Evolutionary conservation across 2,797 vertebrate species (phyloP).

Genomic region (Myotis pilosus): DNA sequence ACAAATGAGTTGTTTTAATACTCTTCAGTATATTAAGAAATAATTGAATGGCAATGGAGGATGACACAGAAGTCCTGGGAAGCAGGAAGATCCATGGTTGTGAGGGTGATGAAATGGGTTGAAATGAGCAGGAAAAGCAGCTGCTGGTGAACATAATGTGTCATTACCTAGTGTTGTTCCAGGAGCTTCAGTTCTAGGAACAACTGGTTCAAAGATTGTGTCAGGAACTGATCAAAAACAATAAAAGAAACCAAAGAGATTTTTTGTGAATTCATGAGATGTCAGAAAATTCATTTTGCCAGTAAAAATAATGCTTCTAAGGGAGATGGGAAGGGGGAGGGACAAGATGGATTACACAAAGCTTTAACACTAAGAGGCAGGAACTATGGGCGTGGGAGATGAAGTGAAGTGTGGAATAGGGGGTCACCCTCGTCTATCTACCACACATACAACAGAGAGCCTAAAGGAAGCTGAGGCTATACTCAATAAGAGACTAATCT

Average conservation of each 20-base stretch:
- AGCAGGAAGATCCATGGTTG: not conserved
- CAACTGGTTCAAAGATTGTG: constrained; percentile 69
- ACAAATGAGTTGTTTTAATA: not conserved
- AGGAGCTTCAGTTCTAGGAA: constrained; percentile 73
- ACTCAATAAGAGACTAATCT: not conserved
- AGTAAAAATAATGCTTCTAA: not conserved
- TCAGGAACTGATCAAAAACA: constrained; percentile 74
- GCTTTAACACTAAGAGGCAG: not conserved
- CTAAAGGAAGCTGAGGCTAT: not conserved
- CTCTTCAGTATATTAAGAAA: not conserved
- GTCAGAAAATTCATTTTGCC: constrained; percentile 15
- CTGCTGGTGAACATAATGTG: not conserved
- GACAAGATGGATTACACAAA: not conserved
- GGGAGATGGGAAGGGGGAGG: not conserved
- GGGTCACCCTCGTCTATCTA: not conserved
- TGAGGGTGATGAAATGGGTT: not conserved
- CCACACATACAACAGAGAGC: not conserved
- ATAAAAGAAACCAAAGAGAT: constrained; percentile 59
- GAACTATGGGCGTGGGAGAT: not conserved
- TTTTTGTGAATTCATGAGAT: not conserved
- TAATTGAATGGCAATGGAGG: not conserved
- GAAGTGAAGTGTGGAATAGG: no score
- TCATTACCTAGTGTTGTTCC: constrained; percentile 76
- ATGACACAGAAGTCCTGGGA: not conserved
- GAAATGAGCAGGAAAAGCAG: constrained; percentile 38